These are phyloP conservation scores for Limnothrissa miodon DNA, from an alignment of 2,113 vertebrate species.

Conservation along the genomic window DNA sequence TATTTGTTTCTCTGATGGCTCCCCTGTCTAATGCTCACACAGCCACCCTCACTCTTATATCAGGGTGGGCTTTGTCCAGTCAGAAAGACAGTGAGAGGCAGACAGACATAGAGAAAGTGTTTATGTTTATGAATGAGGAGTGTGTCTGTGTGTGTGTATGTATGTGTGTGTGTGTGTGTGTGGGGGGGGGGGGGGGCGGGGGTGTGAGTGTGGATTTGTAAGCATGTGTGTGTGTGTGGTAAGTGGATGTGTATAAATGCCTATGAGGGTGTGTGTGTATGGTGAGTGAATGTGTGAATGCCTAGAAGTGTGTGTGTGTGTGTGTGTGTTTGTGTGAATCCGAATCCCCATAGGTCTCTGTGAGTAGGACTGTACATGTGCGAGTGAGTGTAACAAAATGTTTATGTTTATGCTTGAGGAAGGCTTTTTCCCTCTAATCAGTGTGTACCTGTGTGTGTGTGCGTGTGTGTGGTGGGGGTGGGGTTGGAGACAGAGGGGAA, in stretches of 20 bases:
- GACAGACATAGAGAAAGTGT: too few relatives aligned
- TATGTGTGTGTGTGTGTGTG: too few relatives aligned
- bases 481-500: constrained; percentile 29
- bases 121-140: too few relatives aligned
- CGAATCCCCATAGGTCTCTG: too few relatives aligned
- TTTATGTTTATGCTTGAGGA: background rate
- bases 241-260: too few relatives aligned
- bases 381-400: background rate
- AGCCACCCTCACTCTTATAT: background rate
- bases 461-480: background rate
- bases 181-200: too few relatives aligned
- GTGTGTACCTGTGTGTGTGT: background rate
- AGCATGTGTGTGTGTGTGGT: too few relatives aligned
- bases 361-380: background rate
- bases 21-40: background rate
- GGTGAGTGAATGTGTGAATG: background rate
- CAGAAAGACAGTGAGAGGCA: background rate
- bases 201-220: background rate
- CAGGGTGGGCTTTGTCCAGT: background rate
- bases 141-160: too few relatives aligned
- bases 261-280: background rate
- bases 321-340: background rate
- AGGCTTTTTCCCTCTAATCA: too few relatives aligned
- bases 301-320: background rate
- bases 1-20: constrained; percentile 2